These are phyloP conservation scores for Eclectus roratus DNA, from an alignment of 2,113 vertebrate genomes.

Conservation along the genomic window DNA sequence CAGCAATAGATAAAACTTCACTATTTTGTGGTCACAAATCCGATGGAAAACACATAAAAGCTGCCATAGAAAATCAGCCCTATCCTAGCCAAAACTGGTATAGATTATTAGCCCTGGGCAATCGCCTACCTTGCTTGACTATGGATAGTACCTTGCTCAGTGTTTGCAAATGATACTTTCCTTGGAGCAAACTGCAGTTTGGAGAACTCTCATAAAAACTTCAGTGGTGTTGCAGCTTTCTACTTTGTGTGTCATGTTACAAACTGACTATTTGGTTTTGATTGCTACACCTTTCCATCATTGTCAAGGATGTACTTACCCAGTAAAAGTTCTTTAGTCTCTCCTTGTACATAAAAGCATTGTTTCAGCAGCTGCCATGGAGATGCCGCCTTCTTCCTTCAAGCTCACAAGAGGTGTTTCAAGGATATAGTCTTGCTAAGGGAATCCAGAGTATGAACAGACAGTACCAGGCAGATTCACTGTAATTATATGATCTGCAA, in stretches of 20 bases:
- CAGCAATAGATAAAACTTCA: neutral
- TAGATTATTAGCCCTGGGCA: neutral
- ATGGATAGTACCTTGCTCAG: neutral
- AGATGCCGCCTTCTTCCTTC: neutral
- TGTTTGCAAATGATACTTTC: neutral
- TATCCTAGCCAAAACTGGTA: neutral
- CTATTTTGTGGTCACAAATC: neutral
- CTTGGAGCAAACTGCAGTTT: neutral
- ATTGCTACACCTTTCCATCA: neutral
- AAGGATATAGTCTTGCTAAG: neutral
- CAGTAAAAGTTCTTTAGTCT: neutral
- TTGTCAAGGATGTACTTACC: neutral
- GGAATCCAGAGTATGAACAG: neutral
- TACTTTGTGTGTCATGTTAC: neutral
- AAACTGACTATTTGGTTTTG: neutral
- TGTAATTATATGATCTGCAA: neutral
- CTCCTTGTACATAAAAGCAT: neutral
- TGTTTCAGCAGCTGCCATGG: neutral
- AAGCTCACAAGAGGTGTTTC: neutral
- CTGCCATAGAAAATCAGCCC: neutral
- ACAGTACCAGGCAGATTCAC: neutral
- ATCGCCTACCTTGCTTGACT: neutral
- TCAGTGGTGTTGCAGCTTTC: neutral
- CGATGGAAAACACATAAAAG: rapidly evolving
- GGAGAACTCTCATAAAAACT: neutral